These are phyloP conservation scores for Gopherus evgoodei DNA, from an alignment of 2,113 vertebrate genomes.

Conservation along the genomic window DNA sequence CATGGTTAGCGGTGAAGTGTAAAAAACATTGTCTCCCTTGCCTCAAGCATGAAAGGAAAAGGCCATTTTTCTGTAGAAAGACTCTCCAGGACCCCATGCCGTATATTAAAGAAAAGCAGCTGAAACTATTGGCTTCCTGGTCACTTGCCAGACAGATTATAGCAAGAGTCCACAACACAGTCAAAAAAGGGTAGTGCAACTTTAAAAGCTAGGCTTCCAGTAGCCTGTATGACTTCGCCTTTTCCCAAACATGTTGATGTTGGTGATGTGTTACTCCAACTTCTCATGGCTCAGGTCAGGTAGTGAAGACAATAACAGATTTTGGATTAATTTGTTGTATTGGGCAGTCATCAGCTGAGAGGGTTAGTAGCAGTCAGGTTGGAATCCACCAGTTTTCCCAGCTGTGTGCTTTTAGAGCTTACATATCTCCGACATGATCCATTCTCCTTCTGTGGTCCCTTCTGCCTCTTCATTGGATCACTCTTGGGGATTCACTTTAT, in stretches of 20 bases:
- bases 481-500: constrained; percentile 17
- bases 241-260: not conserved
- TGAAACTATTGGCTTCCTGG: constrained; percentile 26
- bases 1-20: not conserved
- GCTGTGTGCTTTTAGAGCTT: constrained; percentile 29
- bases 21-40: constrained; percentile 9
- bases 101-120: constrained; percentile 1
- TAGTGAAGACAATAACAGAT: not conserved
- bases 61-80: not conserved
- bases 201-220: not conserved
- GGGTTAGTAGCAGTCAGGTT: constrained; percentile 40
- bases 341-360: constrained; percentile 18
- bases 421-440: not conserved
- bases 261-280: constrained; percentile 11
- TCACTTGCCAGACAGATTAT: constrained; percentile 34
- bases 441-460: not conserved
- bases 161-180: not conserved
- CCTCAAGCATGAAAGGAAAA: constrained; percentile 26
- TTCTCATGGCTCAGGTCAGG: not conserved
- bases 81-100: constrained; percentile 2
- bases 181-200: not conserved
- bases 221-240: constrained; percentile 1
- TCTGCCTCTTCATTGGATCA: not conserved
- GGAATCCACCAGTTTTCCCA: constrained; percentile 55
- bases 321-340: not conserved